Evolutionary conservation across 2,888 invertebrate genomes (phyloP), one percentile per base, ranked within the genome.

Genomic region (Aleiodes alternator): DNA sequence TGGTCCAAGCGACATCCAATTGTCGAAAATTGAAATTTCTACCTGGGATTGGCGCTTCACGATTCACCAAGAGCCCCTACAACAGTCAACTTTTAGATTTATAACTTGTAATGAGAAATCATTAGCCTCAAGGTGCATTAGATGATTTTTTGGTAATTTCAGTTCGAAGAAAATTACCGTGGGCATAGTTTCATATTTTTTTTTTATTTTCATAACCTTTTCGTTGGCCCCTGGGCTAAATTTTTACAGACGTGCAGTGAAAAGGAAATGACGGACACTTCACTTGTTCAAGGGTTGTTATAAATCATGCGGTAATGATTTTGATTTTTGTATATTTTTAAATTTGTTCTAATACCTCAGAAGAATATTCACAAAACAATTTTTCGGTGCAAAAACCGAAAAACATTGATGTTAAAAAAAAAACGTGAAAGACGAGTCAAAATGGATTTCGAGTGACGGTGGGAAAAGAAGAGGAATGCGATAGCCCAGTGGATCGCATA

Each of bases 21-120:
- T n/a, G n/a, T n/a, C n/a, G n/a, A n/a, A n/a, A n/a, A n/a, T n/a
- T n/a, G n/a, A n/a, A n/a, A n/a, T n/a, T n/a, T n/a, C n/a, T n/a
- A n/a, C n/a, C n/a, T n/a, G n/a, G 2, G 1, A 23, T 23, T 71
- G 61, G 57, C 72, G 81, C 81, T 75, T 66, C 66, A 74, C 57
- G 70, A 69, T 69, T 69, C 73, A 70, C 76, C 69, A 75, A 74
- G 76, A 76, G 53, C 78, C 76, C 23, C 23, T 23, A 66, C 57
- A 75, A 68, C 71, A 76, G 50, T 76, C 79, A 72, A 70, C 82
- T 79, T 23, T 79, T 75, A 88, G 89, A 89, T 89, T 89, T 89
- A 89, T 88, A 87, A 87, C 87, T 87, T 82, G 87, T 88, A 89
- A 88, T 88, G 88, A 88, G 88, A 88, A 89, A 88, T 89, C 87